Evolutionary conservation across 2,113 vertebrate species (phyloP), one percentile per base, ranked within the genome.

Genomic region (Aptenodytes forsteri): DNA sequence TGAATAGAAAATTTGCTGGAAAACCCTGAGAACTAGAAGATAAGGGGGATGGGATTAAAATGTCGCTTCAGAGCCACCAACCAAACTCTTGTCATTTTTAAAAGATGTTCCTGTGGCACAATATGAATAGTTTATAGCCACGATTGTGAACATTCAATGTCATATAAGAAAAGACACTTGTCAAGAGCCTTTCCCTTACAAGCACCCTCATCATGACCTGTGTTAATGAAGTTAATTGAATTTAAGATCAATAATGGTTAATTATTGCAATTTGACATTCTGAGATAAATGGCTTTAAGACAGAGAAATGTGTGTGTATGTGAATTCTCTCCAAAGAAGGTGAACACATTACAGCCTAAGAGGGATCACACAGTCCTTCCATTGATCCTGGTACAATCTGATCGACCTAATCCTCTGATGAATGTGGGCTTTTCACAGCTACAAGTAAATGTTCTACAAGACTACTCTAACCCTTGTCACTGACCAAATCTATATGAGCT

Each of bases 151-250:
- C 95, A 96, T 40, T 54, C 93, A 95, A 96, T 96, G 98, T 98
- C 98, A 98, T 97, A 72, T 75, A 61, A 97, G 98, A 97, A 97
- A 86, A 98, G 98, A 97, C 97, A 98, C 98, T 98, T 98, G 98
- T 98, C 98, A 98, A 98, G 97, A 97, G 97, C 93, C 93, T 98
- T 97, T 98, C 97, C 98, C 97, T 98, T 98, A 98, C 98, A 98
- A 98, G 98, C 96, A 98, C 97, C 98, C 98, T 98, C 98, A 98
- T 98, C 98, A 97, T 98, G 98, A 98, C 99, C 99, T 97, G 98
- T 97, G 98, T 99, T 99, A 99, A 99, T 99, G 99, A 99, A 99
- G 98, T 99, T 99, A 99, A 99, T 99, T 99, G 99, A 99, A 99
- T 99, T 98, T 98, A 98, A 98, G 99, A 99, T 99, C 99, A 99